Evolutionary conservation across 2,888 invertebrate genomes (phyloP).

Genomic region (Lutraria lutraria): DNA sequence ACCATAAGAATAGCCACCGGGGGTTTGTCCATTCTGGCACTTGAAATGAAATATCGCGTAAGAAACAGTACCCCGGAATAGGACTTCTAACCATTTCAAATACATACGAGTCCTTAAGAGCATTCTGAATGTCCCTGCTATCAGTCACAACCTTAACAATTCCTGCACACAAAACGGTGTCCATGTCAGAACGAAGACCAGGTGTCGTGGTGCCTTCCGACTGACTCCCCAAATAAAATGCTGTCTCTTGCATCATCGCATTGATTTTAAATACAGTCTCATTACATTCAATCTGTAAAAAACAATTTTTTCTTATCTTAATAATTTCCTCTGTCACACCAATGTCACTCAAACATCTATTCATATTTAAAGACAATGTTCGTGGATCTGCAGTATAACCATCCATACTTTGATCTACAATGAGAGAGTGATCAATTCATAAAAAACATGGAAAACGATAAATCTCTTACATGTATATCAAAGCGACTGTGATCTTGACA

Average conservation of each 20-base stretch:
- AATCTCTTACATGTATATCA: too few relatives aligned
- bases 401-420: too few relatives aligned
- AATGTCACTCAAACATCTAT: not conserved
- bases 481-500: too few relatives aligned
- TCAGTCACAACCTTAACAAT: not conserved
- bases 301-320: not conserved
- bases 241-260: not conserved
- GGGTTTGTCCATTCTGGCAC: too few relatives aligned
- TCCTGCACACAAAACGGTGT: not conserved
- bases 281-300: conserved; percentile 13
- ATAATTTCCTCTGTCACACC: not conserved
- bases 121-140: not conserved
- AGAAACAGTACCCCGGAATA: not conserved
- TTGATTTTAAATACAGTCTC: not conserved
- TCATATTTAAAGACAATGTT: not conserved
- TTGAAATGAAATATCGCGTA: not conserved
- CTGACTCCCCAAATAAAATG: not conserved
- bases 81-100: not conserved
- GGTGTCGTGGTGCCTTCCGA: not conserved
- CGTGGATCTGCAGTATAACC: not conserved
- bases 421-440: too few relatives aligned
- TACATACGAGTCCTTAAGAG: not conserved
- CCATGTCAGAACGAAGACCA: not conserved
- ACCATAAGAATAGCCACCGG: too few relatives aligned
- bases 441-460: too few relatives aligned